Evolutionary conservation across 2,113 vertebrate species (phyloP), one percentile per base, ranked within the genome.

Genomic region (Heterotis niloticus): DNA sequence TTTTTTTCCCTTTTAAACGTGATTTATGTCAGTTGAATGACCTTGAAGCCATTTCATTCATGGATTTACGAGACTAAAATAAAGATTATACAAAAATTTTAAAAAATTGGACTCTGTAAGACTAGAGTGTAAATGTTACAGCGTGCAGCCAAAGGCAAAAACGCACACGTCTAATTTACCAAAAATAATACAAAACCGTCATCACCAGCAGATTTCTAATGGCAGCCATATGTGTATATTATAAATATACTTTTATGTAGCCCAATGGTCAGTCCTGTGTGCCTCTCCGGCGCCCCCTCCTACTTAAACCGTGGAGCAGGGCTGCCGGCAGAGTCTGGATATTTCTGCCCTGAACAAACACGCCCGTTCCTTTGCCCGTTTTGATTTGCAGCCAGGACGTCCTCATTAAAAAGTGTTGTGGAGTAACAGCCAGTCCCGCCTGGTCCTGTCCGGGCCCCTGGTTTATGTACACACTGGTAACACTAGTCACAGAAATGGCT

Each of bases 331-430:
- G 79, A 75, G 34, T 44, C 51, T 57, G 44, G 76, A 29, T 20
- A 70, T 82, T 79, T 84, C 78, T 72, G 67, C 75, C 64, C 77
- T 81, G 78, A 78, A 80, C 79, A 85, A 84, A 84, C 82, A 84
- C 18, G 68, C 64, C 75, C 68, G 72, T 79, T 76, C 76, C 79
- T 23, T 23, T 71, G 74, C 64, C 71, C 26, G 77, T 82, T 84
- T 83, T 82, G 86, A 85, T 82, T 75, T 60, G 5, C 68, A 73
- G 80, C 83, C 84, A 85, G 83, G 44, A 79, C 60, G 71, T 79
- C 77, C 77, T 85, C 78, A 71, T 85, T 79, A 85, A 84, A 83
- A 64, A 79, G 72, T 5, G 66, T 59, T 64, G 76, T 72, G 60
- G 65, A 65, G 80, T 62, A 81, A 78, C 69, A 78, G 76, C 70